Conservation (phyloP, 2,888 invertebrate species). For the Creontiades dilutus region DNA sequence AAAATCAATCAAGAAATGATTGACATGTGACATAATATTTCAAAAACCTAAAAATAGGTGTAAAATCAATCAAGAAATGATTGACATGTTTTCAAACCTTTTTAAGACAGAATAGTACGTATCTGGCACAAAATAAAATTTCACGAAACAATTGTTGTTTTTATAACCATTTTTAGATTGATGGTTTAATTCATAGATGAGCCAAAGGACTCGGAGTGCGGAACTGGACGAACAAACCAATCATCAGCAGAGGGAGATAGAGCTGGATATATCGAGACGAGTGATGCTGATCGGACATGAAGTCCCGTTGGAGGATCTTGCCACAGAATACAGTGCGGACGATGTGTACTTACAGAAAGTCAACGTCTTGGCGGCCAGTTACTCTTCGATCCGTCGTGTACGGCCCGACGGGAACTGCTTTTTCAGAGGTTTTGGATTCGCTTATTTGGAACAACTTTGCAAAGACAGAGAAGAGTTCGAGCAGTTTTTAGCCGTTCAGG, state of each 20-base stretch:
- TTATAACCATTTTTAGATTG: too few species aligned
- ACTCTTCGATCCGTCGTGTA: not conserved
- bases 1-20: too few species aligned
- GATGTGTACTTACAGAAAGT: constrained; percentile 33
- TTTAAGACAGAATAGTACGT: too few species aligned
- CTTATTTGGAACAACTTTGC: constrained; percentile 25
- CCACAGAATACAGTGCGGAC: constrained; percentile 24
- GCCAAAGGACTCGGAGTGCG: not conserved
- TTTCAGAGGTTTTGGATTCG: constrained; percentile 39
- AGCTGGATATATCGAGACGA: not conserved
- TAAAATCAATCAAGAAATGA: too few species aligned
- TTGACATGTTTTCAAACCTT: too few species aligned
- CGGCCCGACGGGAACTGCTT: constrained; percentile 57
- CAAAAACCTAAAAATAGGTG: too few species aligned
- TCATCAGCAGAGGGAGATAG: constrained; percentile 6
- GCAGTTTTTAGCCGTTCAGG: not conserved
- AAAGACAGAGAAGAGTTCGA: not conserved
- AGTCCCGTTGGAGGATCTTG: not conserved
- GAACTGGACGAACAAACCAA: constrained; percentile 6
- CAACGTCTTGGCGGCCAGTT: not conserved
- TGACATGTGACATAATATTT: too few species aligned
- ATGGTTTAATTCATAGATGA: not conserved
- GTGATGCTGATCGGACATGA: constrained; percentile 37
- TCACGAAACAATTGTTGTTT: too few species aligned
- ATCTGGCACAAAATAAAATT: too few species aligned